phyloP scores from a whole-genome alignment of 2,888 invertebrate species.

The Ypsolopha sequella region DNA sequence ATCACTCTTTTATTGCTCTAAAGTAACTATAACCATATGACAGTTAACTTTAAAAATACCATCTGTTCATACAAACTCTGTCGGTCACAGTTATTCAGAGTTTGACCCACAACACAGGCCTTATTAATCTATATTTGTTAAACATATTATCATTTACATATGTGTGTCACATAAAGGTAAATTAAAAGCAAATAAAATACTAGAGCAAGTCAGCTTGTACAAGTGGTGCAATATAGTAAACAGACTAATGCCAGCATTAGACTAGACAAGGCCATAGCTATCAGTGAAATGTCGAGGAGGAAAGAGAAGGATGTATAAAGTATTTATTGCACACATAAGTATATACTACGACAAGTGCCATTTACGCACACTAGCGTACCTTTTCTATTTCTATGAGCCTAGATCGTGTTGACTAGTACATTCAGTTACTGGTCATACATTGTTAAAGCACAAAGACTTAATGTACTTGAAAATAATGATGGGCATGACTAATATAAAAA shows the following conservation, averaged over 20 bases:
- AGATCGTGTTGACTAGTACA: conserved; percentile 41
- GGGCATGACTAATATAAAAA: no score
- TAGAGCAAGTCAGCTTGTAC: conserved; percentile 9
- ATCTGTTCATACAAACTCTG: conserved; percentile 37
- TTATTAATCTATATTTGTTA: neutral
- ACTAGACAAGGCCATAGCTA: conserved; percentile 71
- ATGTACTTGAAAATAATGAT: no score
- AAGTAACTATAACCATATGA: conserved; percentile 28
- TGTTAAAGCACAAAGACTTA: no score
- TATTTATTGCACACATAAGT: conserved; percentile 66
- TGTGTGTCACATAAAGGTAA: neutral
- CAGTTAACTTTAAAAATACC: conserved; percentile 28
- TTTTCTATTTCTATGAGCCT: conserved; percentile 62
- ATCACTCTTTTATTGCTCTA: conserved; percentile 21
- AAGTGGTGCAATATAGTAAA: conserved; percentile 27
- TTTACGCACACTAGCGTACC: conserved; percentile 44
- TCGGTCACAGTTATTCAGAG: conserved; percentile 19
- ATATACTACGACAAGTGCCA: conserved; percentile 48
- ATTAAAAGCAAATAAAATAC: neutral
- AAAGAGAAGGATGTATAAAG: conserved; percentile 65
- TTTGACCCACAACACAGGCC: conserved; percentile 28
- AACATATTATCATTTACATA: neutral
- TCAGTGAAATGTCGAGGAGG: conserved; percentile 69
- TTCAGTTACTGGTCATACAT: neutral
- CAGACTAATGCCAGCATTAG: conserved; percentile 66